Evolutionary conservation across 2,888 invertebrate species (phyloP).

Genomic region (Cremastobaeus sp.): DNA sequence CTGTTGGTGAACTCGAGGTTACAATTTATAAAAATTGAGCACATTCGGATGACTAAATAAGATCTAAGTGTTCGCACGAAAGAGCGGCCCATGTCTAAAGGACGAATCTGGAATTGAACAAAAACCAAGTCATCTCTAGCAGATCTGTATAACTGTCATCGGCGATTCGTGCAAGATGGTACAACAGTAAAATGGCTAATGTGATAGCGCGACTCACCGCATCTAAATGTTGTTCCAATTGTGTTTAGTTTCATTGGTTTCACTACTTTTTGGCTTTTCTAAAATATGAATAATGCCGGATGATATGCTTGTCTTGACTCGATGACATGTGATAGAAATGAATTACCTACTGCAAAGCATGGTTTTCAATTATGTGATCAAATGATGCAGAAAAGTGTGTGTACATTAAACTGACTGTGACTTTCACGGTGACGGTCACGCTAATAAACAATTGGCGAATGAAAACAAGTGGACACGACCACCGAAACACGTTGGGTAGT

Average conservation of each 20-base stretch:
- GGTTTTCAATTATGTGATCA: constrained; percentile 10
- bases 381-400: constrained; percentile 21
- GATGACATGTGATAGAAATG: constrained; percentile 14
- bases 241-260: constrained; percentile 77
- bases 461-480: too few species aligned
- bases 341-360: constrained; percentile 44
- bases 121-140: constrained; percentile 29
- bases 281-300: constrained; percentile 78
- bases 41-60: too few species aligned
- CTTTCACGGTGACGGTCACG: too few species aligned
- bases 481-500: too few species aligned
- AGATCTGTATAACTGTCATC: constrained; percentile 66
- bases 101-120: constrained; percentile 8
- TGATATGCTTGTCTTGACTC: constrained; percentile 66
- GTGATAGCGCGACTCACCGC: constrained; percentile 77
- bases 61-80: too few species aligned
- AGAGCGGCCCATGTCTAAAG: constrained; percentile 14
- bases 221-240: constrained; percentile 79
- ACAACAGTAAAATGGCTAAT: constrained; percentile 75
- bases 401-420: constrained; percentile 18
- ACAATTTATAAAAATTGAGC: too few species aligned
- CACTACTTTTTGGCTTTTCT: constrained; percentile 79
- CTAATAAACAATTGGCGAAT: too few species aligned
- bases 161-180: constrained; percentile 75
- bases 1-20: too few species aligned